Percentiles rank a stretch among this genome's conserved stretches.
Evolutionary conservation across 1,140 invertebrate species (phyloP).

Genomic region (Ditylenchus dipsaci): DNA sequence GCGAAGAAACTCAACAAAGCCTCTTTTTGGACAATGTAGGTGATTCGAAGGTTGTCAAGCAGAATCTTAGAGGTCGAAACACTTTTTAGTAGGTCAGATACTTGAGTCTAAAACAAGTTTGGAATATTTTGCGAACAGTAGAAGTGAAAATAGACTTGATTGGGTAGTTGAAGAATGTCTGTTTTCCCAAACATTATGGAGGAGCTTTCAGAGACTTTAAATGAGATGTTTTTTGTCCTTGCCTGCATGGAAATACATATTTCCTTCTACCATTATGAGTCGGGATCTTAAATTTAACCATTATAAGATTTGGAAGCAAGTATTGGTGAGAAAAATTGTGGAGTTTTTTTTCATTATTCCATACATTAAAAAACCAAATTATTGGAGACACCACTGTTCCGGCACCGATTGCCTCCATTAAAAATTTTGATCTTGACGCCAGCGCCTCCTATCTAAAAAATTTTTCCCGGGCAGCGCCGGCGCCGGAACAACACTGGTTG

Average conservation of each 20-base stretch:
- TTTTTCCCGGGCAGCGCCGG: too few relatives aligned
- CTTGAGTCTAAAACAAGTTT: neutral
- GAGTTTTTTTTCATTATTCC: neutral
- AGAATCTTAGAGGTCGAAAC: neutral
- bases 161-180: slow-evolving; percentile 40
- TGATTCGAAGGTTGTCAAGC: neutral
- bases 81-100: neutral
- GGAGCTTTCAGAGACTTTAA: slow-evolving; percentile 34
- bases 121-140: neutral
- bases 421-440: neutral
- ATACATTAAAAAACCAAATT: neutral
- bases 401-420: neutral
- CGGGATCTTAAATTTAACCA: slow-evolving; percentile 29
- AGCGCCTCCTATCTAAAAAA: too few relatives aligned
- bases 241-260: slow-evolving; percentile 49
- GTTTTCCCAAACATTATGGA: slow-evolving; percentile 46
- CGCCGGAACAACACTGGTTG: too few relatives aligned
- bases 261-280: slow-evolving; percentile 46
- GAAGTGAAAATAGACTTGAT: slow-evolving; percentile 20
- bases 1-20: neutral
- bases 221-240: slow-evolving; percentile 49
- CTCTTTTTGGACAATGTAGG: neutral
- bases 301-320: slow-evolving; percentile 9
- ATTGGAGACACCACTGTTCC: too few relatives aligned
- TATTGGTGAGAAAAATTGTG: slow-evolving; percentile 9